Percentiles rank a stretch among this genome's conserved stretches.
Evolutionary conservation across 2,888 invertebrate genomes (phyloP).

Genomic region (Stenoptilia bipunctidactyla): DNA sequence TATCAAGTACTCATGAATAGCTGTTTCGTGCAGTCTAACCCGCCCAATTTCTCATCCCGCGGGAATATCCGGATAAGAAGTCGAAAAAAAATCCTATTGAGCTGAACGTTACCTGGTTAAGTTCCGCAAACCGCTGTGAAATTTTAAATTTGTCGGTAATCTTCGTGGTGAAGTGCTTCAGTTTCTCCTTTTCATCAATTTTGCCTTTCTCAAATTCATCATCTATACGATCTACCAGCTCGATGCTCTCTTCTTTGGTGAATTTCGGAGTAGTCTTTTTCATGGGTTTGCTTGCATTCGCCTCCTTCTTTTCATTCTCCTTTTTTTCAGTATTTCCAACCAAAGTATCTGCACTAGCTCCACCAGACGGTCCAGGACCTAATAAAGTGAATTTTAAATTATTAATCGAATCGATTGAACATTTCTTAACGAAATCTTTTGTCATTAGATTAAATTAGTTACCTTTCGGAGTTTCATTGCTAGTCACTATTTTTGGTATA

Average conservation of each 20-base stretch:
- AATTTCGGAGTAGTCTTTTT: constrained; percentile 41
- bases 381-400: too few relatives aligned
- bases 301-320: constrained; percentile 21
- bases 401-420: background rate
- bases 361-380: constrained; percentile 81
- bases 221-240: constrained; percentile 56
- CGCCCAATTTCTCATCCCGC: too few relatives aligned
- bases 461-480: constrained; percentile 85
- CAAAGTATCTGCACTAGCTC: constrained; percentile 79
- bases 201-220: constrained; percentile 52
- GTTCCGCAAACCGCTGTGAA: constrained; percentile 59
- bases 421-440: too few relatives aligned
- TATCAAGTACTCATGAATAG: too few relatives aligned
- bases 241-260: constrained; percentile 56
- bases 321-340: constrained; percentile 71
- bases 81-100: too few relatives aligned
- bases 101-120: constrained; percentile 17
- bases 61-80: too few relatives aligned
- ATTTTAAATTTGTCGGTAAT: constrained; percentile 57
- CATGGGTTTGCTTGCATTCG: constrained; percentile 38
- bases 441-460: constrained; percentile 18
- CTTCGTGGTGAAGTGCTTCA: constrained; percentile 28
- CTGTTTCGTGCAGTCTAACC: too few relatives aligned
- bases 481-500: constrained; percentile 81
- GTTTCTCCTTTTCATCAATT: constrained; percentile 52